Evolutionary conservation across 2,113 vertebrate genomes (phyloP), one percentile per base, ranked within the genome.

Genomic region (Hymenochirus boettgeri): DNA sequence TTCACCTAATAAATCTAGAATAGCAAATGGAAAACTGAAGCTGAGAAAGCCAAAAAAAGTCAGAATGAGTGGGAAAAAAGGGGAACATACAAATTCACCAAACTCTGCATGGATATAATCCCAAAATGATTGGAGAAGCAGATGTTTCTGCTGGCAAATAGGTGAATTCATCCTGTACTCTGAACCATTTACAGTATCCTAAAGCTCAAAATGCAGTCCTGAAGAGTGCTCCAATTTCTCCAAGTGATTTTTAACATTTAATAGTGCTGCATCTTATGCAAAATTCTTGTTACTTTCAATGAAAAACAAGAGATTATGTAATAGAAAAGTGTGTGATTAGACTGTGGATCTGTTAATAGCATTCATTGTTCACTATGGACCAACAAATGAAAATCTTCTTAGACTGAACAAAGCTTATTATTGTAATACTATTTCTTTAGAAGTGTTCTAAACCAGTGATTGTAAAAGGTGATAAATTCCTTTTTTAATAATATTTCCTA

Each of bases 11-110:
- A 85, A 31, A 50, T 88, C 84, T 33, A 83, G 82, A 21, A 75
- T 11, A 47, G 83, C 75, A 39, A 79, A 85, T 31, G 80, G 82
- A 15, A 83, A 45, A 58, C 80, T 82, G 23, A 84, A 56, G 33
- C 85, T n/a, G 27, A 88, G 85, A 72, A 86, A 89, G 2, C 82
- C 85, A 5, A 79, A 80, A 22, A 87, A 80, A 1, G 81, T 82
- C 53, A 86, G 63, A 21, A 79, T 47, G 29, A 85, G n/a, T 1
- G 85, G 82, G 46, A 85, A 86, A 15, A 88, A 79, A 1, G 83
- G 82, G 46, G 78, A 84, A 48, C 77, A 74, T 59, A 88, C 57
- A 33, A 73, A 75, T 35, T 79, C 80, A 19, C 45, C 74, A 75
- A 84, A 80, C 63, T 81, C 74, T 12, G 75, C 58, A 22, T 73